Evolutionary conservation across 1,140 invertebrate species (phyloP), one percentile per base, ranked within the genome.

Genomic region (Drosophila serrata): DNA sequence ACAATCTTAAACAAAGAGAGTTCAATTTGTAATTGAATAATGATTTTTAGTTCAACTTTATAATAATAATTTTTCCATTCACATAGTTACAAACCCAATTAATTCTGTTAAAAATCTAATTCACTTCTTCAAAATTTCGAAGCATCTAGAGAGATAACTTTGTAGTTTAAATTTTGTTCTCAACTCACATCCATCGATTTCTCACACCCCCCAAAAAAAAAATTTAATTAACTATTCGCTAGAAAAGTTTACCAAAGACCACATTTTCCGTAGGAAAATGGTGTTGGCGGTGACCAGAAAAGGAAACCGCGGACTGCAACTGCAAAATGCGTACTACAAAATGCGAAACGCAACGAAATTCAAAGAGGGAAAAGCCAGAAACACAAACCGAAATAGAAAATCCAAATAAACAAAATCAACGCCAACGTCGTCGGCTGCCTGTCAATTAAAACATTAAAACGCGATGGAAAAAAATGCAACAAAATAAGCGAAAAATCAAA

Each of bases 401-500:
- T 39, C 19, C 48, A 53, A 56, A 56, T n/a, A n/a, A n/a, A n/a
- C n/a, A n/a, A 82, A 88, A 79, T 87, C 72, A 70, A 80, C 76
- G 73, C 46, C 82, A 70, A 75, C 69, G 43, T 49, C 62, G 43
- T 55, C 58, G 43, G 77, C 72, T 75, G 82, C 75, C 65, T 90
- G 85, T 88, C 85, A 90, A 90, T 90, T 90, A 90, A 90, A 80
- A 90, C 86, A 90, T 90, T 88, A 90, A 88, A 76, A 87, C 40
- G 81, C 64, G 76, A 72, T 68, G 67, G 51, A 22, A 87, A 87
- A 87, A 87, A 79, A 73, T 73, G 60, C 75, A 81, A 46, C 57
- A 68, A 75, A 82, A 81, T 53, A 72, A 57, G 46, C 61, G 56
- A 65, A 81, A 70, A 76, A 48, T 37, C 31, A 55, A 45, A 79